Evolutionary conservation across 2,113 vertebrate genomes (phyloP).

Genomic region (Orthonyx spaldingii): DNA sequence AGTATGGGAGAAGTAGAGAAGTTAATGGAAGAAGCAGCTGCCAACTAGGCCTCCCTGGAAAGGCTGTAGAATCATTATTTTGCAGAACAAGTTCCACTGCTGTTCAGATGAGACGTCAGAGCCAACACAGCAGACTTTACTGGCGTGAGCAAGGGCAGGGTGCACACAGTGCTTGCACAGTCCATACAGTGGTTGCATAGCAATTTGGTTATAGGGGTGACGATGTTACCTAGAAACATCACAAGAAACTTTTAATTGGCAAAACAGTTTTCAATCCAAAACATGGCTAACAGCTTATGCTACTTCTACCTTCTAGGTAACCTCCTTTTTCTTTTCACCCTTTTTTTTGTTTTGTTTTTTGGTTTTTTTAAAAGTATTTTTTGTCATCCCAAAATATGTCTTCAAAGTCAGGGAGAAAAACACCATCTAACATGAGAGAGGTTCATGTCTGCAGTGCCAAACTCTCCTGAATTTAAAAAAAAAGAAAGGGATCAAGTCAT

Average conservation of each 20-base stretch:
- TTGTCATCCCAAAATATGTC: neutral
- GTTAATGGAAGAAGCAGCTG: neutral
- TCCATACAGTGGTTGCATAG: neutral
- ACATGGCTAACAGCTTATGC: neutral
- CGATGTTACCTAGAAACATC: neutral
- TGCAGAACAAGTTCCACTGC: neutral
- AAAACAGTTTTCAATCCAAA: neutral
- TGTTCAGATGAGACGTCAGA: neutral
- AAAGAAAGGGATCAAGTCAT: neutral
- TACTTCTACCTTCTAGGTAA: neutral
- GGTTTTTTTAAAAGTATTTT: neutral
- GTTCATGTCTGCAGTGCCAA: neutral
- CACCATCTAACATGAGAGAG: neutral
- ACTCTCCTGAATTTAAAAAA: neutral
- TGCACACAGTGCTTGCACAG: neutral
- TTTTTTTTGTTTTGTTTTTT: neutral
- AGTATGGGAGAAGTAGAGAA: neutral
- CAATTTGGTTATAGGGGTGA: neutral
- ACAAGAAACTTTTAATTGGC: neutral
- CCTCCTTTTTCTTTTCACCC: neutral
- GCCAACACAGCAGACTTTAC: neutral
- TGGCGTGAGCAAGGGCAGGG: neutral
- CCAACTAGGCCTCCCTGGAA: neutral
- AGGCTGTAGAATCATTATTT: neutral
- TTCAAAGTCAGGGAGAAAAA: neutral